A percentile compares a stretch with the other conserved stretches of the same genome.
phyloP scores from a whole-genome alignment of 2,113 vertebrate genomes.

The Naja naja region DNA sequence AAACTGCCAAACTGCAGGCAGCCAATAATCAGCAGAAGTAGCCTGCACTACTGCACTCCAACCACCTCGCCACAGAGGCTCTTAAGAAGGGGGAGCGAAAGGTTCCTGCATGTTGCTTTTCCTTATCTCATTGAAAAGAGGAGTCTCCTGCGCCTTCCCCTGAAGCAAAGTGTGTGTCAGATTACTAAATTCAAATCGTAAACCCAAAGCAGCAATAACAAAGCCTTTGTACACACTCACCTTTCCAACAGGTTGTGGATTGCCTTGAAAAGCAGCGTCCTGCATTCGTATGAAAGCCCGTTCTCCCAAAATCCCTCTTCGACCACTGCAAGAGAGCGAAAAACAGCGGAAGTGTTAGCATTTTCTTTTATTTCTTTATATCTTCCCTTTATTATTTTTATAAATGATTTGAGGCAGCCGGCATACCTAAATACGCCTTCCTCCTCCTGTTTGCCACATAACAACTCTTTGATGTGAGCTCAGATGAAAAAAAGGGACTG shows the following conservation, averaged over 20 bases:
- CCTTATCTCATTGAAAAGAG: neutral
- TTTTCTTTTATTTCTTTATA: neutral
- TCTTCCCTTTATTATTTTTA: neutral
- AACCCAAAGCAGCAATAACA: neutral
- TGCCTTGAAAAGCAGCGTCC: conserved; percentile 97
- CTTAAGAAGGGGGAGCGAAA: neutral
- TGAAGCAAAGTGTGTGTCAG: neutral
- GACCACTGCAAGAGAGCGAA: conserved; percentile 78
- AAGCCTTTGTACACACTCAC: conserved; percentile 69
- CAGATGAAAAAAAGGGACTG: neutral
- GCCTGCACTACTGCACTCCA: no score
- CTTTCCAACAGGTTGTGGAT: conserved; percentile 98
- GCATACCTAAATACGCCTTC: neutral
- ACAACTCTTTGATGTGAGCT: neutral
- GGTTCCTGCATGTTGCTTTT: neutral
- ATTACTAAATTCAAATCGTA: neutral
- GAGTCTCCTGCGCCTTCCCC: accelerated
- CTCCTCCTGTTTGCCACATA: neutral
- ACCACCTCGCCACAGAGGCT: no score
- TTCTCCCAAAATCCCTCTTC: conserved; percentile 98
- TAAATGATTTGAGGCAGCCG: neutral
- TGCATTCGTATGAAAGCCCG: conserved; percentile 95
- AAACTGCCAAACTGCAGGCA: no score
- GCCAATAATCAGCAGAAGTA: no score
- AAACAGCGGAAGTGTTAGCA: conserved; percentile 11